Evolutionary conservation across 2,888 invertebrate species (phyloP).

Genomic region (Epinotia brunnichana): DNA sequence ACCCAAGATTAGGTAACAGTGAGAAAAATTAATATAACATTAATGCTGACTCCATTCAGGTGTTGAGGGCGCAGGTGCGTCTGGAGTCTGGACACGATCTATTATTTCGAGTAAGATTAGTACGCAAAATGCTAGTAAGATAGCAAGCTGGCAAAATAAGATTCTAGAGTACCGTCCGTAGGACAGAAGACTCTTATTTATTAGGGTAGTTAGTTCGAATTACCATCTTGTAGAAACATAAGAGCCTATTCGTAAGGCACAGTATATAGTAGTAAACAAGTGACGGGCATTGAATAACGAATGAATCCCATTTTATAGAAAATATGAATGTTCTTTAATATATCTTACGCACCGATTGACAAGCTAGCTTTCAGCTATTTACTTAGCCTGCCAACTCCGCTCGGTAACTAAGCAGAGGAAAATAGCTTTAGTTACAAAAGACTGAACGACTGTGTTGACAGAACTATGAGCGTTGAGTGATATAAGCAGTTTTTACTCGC

Average conservation of each 20-base stretch:
- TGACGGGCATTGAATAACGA: neutral
- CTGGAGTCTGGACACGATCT: too few species aligned
- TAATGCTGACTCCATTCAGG: too few species aligned
- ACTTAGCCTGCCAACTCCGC: conserved; percentile 9
- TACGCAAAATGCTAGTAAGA: too few species aligned
- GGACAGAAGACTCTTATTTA: neutral
- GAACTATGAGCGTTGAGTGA: conserved; percentile 16
- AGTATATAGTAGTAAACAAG: neutral
- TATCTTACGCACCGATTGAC: conserved; percentile 28
- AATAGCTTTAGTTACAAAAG: conserved; percentile 6
- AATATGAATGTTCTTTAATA: conserved; percentile 1
- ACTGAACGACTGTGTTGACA: conserved; percentile 17
- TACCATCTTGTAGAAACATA: neutral
- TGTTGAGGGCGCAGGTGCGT: too few species aligned
- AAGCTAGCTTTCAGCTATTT: conserved; percentile 29
- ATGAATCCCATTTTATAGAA: conserved; percentile 13
- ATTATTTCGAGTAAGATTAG: too few species aligned
- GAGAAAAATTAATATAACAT: too few species aligned
- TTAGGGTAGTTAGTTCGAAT: too few species aligned
- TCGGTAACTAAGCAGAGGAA: conserved; percentile 13
- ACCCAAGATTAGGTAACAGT: too few species aligned
- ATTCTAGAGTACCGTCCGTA: neutral
- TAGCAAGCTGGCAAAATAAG: neutral
- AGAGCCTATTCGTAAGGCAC: too few species aligned
- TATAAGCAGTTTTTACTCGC: conserved; percentile 39